Base-by-base conservation (phyloP, 2,888 invertebrate species). In the Campoplex capitator region DNA sequence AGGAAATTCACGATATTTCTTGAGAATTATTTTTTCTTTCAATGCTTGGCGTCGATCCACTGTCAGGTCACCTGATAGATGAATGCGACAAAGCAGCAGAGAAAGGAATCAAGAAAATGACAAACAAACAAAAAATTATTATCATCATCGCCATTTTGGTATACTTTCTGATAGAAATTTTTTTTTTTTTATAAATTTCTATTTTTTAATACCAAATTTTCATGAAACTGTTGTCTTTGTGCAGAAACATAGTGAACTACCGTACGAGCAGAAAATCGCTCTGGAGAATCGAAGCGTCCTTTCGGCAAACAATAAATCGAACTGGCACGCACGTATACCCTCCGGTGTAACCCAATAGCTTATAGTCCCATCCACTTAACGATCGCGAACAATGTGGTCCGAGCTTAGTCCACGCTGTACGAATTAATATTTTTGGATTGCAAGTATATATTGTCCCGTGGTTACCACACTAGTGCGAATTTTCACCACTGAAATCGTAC, bases 291-390 rank as follows among this genome's bases (percentile, higher is more conserved):
- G 78, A 62, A n/a, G n/a, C 54, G 68, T 71, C 62, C 38, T 68
- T 67, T 82, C 68, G 88, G 84, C 84, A 87, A 89, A 89, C 76
- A 84, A 81, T 83, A 67, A 75, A 58, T 80, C 80, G 76, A 76
- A 54, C 70, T 38, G 65, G 67, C 83, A 73, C 84, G 86, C 71
- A 82, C 87, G 77, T n/a, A n/a, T 88, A 89, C 87, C 90, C 88
- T 89, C 87, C 74, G 85, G 86, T 83, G 91, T 91, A 91, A 91
- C 90, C 88, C 91, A 90, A 91, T 91, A 91, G 86, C 85, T 90
- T 89, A 77, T 38, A 73, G 54, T 84, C 62, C 73, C 48, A 16
- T 48, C 51, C 42, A 35, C 58, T 68, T 58, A 68, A 32, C 67
- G 62, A 77, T 76, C 76, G 73, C 70, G 65, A 75, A n/a, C 38